Evolutionary conservation across 2,113 vertebrate genomes (phyloP).

Genomic region (Pao palembangensis): DNA sequence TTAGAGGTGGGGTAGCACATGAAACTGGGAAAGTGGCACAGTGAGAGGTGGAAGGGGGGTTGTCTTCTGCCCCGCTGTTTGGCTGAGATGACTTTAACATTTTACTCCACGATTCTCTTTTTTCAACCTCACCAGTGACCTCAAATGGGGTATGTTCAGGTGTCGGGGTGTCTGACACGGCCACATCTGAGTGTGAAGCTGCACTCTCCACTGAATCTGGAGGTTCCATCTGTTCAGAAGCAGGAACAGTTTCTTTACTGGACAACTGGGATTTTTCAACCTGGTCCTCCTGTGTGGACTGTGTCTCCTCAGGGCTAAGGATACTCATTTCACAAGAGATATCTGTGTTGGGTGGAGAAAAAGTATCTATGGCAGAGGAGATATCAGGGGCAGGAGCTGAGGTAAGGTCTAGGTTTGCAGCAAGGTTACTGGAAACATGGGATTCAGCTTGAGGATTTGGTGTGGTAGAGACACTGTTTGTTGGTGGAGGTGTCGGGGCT

Average conservation of each 20-base stretch:
- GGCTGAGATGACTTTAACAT: conserved; percentile 13
- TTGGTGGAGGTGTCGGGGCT: conserved; percentile 6
- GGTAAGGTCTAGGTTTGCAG: conserved; percentile 26
- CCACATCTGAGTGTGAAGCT: conserved; percentile 9
- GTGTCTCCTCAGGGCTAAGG: conserved; percentile 18
- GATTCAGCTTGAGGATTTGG: conserved; percentile 16
- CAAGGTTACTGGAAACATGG: conserved; percentile 9
- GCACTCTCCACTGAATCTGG: conserved; percentile 15
- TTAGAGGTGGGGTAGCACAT: conserved; percentile 46
- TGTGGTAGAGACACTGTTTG: not conserved
- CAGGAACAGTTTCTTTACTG: conserved; percentile 12
- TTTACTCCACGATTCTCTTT: conserved; percentile 16
- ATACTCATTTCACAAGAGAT: conserved; percentile 8
- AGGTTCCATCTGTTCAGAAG: conserved; percentile 26
- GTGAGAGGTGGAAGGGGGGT: conserved; percentile 21
- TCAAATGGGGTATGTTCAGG: conserved; percentile 34
- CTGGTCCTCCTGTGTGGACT: not conserved
- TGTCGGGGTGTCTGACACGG: conserved; percentile 18
- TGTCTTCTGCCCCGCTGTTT: conserved; percentile 15
- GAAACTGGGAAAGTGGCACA: conserved; percentile 29
- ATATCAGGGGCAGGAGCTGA: conserved; percentile 25
- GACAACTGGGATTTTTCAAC: conserved; percentile 27
- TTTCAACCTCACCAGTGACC: conserved; percentile 33
- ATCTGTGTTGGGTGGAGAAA: conserved; percentile 15
- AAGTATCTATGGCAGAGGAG: conserved; percentile 12